Percentiles rank a stretch among this genome's conserved stretches.
phyloP scores from a whole-genome alignment of 2,797 vertebrate species.

The Varecia variegata region DNA sequence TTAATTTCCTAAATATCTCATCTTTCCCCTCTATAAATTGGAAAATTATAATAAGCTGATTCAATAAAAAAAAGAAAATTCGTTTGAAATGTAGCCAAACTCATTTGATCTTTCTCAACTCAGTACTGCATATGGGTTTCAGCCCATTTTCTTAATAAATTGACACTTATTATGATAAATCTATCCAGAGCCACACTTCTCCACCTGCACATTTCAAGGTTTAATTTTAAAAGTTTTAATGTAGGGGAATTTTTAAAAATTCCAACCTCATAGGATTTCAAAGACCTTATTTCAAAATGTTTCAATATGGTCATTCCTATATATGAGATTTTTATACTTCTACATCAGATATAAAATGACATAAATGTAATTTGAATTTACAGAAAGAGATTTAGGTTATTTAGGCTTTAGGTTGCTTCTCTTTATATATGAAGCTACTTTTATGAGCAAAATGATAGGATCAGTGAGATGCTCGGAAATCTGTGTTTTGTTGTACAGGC shows the following conservation, averaged over 20 bases:
- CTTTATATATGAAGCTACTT: neutral
- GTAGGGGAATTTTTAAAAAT: neutral
- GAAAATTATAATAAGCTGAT: neutral
- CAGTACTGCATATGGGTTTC: neutral
- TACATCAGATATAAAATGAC: neutral
- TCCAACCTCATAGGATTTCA: neutral
- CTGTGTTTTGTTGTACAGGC: neutral
- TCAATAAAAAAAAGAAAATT: neutral
- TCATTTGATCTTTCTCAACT: neutral
- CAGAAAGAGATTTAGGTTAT: neutral
- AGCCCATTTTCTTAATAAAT: constrained; percentile 11
- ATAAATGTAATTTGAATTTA: neutral
- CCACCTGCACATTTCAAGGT: neutral
- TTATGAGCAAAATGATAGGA: neutral
- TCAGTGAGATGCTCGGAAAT: neutral
- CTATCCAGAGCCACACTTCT: neutral
- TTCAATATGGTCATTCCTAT: neutral
- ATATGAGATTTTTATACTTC: neutral
- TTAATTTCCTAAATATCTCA: constrained; percentile 5
- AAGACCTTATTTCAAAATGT: neutral
- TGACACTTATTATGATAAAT: neutral
- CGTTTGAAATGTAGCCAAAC: neutral
- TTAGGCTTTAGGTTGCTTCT: neutral
- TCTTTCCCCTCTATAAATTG: neutral
- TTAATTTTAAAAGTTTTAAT: neutral